Evolutionary conservation across 2,113 vertebrate species (phyloP).

Genomic region (Apteryx owenii): DNA sequence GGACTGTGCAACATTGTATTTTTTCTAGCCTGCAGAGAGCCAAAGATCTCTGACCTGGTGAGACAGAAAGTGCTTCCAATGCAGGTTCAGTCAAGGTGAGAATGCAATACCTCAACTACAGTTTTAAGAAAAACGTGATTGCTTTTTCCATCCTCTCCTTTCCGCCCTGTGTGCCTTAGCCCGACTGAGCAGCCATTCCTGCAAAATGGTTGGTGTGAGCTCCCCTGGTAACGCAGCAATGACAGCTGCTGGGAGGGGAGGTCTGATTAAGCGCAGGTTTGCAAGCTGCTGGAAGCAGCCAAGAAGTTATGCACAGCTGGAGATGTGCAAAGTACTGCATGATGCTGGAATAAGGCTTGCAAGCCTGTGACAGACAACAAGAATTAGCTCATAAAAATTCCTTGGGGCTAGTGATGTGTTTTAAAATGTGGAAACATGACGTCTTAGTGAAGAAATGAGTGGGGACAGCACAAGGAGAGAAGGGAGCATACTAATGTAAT

Average conservation of each 20-base stretch:
- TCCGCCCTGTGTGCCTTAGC: background rate
- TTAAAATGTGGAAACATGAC: background rate
- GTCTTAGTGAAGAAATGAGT: background rate
- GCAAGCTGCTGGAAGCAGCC: background rate
- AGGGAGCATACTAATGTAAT: background rate
- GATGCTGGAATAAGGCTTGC: background rate
- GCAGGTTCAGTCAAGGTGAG: conserved; percentile 90
- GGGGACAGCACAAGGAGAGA: background rate
- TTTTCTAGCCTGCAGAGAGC: conserved; percentile 90
- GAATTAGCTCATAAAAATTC: background rate
- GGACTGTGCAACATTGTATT: conserved; percentile 38
- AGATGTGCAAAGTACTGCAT: background rate
- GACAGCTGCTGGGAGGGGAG: conserved; percentile 41
- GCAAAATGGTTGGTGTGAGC: background rate
- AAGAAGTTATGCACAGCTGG: conserved; percentile 7
- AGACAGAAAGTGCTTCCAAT: conserved; percentile 88
- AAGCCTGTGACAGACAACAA: background rate
- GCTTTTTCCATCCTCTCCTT: conserved; percentile 19
- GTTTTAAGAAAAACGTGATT: conserved; percentile 15
- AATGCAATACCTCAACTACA: conserved; percentile 30
- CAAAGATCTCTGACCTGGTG: conserved; percentile 95
- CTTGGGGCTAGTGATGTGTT: background rate
- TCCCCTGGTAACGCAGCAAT: background rate
- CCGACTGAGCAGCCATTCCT: background rate
- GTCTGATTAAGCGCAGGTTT: background rate